Evolutionary conservation across 2,113 vertebrate genomes (phyloP).

Genomic region (Mormyrus iriodes): DNA sequence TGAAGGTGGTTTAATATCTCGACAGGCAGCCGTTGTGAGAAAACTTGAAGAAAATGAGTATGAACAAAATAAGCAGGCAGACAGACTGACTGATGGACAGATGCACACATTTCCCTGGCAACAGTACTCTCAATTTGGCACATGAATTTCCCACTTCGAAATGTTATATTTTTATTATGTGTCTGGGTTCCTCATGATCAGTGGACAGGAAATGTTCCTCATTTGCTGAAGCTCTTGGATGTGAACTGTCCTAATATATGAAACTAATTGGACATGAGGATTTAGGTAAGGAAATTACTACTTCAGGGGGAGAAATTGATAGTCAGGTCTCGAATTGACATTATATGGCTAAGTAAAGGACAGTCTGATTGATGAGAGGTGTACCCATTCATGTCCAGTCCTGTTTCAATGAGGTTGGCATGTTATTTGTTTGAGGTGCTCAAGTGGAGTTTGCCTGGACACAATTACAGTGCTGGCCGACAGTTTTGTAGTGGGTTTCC

Average conservation of each 20-base stretch:
- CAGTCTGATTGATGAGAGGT: background rate
- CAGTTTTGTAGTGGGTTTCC: background rate
- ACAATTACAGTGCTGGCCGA: background rate
- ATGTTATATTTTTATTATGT: background rate
- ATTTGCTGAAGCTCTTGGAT: slow-evolving; percentile 16
- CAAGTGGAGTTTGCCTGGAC: background rate
- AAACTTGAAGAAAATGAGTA: background rate
- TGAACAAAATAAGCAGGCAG: background rate
- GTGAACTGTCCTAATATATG: slow-evolving; percentile 22
- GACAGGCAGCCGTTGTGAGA: background rate
- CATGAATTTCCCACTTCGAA: background rate
- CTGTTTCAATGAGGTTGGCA: background rate
- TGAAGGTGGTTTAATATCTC: background rate
- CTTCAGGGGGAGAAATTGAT: background rate
- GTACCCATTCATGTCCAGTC: background rate
- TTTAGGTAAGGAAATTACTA: slow-evolving; percentile 30
- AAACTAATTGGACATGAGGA: slow-evolving; percentile 30
- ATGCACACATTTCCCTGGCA: background rate
- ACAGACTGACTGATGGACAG: background rate
- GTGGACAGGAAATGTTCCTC: slow-evolving; percentile 15
- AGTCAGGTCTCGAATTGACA: background rate
- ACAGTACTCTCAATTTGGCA: background rate
- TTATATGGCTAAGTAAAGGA: background rate
- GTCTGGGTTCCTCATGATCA: background rate
- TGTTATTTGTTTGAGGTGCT: background rate